phyloP scores from a whole-genome alignment of 2,113 vertebrate genomes.

The Ailurus styani region DNA sequence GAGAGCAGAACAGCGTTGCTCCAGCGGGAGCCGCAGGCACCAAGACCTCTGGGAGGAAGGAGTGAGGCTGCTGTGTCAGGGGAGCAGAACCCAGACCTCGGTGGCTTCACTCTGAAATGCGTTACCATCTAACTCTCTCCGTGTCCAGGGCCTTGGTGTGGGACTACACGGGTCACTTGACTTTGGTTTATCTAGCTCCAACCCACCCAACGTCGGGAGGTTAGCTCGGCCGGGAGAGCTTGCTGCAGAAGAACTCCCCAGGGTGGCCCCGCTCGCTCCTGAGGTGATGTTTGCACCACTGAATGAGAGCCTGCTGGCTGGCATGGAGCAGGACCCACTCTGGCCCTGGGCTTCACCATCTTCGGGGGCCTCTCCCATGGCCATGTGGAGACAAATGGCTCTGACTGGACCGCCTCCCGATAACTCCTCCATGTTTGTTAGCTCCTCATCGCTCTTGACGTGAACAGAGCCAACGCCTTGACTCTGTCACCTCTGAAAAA shows the following conservation, averaged over 20 bases:
- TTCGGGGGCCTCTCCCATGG: not conserved
- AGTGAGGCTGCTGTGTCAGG: not conserved
- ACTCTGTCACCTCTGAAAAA: not conserved
- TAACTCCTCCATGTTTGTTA: not conserved
- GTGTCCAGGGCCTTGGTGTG: not conserved
- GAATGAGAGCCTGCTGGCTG: not conserved
- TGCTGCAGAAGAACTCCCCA: not conserved
- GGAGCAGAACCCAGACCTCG: not conserved
- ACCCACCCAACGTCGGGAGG: not conserved
- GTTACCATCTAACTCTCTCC: not conserved
- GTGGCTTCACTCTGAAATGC: not conserved
- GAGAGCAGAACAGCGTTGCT: not conserved
- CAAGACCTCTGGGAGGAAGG: not conserved
- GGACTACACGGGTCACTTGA: not conserved
- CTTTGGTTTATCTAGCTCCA: not conserved
- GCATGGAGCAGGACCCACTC: not conserved
- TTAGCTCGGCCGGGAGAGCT: not conserved
- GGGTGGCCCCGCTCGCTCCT: not conserved
- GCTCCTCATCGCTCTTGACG: not conserved
- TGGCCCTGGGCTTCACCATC: accelerated
- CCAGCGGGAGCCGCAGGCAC: not conserved
- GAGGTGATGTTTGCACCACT: not conserved
- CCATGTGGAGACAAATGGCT: not conserved
- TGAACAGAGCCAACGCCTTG: not conserved
- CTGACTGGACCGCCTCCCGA: not conserved